Conservation (phyloP, 2,888 invertebrate species). For the Argyra leucocephala region DNA sequence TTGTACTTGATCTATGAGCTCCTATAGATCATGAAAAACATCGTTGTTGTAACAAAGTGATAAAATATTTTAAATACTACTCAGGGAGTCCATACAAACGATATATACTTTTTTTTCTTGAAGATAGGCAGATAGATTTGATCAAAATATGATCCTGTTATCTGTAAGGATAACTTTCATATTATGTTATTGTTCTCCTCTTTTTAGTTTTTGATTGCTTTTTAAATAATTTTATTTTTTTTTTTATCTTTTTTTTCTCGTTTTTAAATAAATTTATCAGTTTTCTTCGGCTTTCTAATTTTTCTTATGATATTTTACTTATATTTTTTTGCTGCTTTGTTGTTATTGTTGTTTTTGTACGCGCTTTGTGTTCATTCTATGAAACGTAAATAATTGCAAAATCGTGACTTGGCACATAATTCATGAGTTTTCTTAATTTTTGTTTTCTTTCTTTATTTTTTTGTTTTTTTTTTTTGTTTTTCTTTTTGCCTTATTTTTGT, state of each 20-base stretch:
- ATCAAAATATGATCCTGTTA: no score
- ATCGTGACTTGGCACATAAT: conserved; percentile 25
- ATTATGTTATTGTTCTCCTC: no score
- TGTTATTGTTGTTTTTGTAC: conserved; percentile 5
- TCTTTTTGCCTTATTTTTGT: neutral
- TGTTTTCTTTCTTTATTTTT: neutral
- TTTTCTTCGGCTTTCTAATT: neutral
- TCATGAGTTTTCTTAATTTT: conserved; percentile 15
- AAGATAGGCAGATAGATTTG: no score
- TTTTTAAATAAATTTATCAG: neutral
- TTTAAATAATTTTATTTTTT: neutral
- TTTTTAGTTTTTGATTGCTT: neutral
- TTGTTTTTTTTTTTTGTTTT: neutral
- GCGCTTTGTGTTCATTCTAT: conserved; percentile 22
- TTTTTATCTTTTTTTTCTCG: neutral
- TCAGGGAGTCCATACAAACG: no score
- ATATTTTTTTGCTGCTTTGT: no score
- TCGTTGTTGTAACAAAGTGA: no score
- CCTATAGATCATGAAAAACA: no score
- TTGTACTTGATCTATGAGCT: no score
- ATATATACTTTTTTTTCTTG: no score
- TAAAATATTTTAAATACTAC: no score
- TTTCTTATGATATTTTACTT: neutral
- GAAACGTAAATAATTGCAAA: conserved; percentile 25
- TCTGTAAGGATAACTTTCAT: no score